phyloP scores from a whole-genome alignment of 2,888 invertebrate species.

The Heterodera filipjevi region DNA sequence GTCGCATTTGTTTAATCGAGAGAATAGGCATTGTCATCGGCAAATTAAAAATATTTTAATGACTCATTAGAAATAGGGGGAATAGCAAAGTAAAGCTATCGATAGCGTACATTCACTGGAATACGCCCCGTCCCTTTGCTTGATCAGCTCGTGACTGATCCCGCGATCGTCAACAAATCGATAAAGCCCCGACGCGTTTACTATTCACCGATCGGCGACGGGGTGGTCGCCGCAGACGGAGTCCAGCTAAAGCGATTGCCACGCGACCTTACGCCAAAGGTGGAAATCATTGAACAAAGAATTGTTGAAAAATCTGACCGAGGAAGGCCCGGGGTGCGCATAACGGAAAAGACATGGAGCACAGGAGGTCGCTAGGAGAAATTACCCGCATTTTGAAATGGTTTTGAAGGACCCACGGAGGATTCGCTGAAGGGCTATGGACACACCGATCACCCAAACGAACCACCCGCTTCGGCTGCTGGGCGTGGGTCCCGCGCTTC shows the following conservation, averaged over 20 bases:
- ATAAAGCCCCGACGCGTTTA: conserved; percentile 57
- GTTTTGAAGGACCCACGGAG: not conserved
- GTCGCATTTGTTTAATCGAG: too few relatives aligned
- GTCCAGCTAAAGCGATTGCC: conserved; percentile 61
- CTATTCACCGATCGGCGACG: conserved; percentile 63
- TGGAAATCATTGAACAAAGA: conserved; percentile 60
- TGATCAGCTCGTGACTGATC: conserved; percentile 55
- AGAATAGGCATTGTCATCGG: too few relatives aligned
- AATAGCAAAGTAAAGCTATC: too few relatives aligned
- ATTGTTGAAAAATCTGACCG: conserved; percentile 54
- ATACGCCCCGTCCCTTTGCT: not conserved
- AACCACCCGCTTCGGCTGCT: not conserved
- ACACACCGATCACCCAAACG: not conserved
- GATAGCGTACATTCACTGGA: too few relatives aligned
- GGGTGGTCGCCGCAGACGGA: conserved; percentile 60
- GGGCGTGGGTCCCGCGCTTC: not conserved
- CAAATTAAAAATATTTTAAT: too few relatives aligned
- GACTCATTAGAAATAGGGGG: not conserved
- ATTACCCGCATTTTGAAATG: not conserved
- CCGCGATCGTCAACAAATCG: conserved; percentile 46
- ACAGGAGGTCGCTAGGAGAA: conserved; percentile 30
- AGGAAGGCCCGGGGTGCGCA: conserved; percentile 56
- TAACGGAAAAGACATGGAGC: conserved; percentile 61
- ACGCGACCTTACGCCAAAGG: conserved; percentile 57
- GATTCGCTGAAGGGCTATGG: conserved; percentile 15